Conservation (phyloP, 1,140 invertebrate genomes). For the Leptopilina clavipes region DNA sequence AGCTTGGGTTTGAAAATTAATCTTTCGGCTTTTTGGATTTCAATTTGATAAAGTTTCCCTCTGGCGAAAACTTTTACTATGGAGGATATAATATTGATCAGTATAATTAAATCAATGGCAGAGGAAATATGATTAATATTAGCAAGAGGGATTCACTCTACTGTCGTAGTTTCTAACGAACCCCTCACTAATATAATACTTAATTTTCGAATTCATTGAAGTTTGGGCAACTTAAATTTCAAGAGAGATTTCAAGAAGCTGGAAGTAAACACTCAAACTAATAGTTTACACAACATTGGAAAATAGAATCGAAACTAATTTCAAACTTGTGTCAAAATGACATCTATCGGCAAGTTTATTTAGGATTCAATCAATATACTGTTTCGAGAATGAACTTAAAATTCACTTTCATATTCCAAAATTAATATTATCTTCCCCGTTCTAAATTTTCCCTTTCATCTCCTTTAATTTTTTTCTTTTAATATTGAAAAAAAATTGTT, state of each 20-base stretch:
- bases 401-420: not conserved
- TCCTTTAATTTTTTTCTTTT: not conserved
- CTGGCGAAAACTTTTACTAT: too few species aligned
- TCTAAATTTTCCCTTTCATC: too few species aligned
- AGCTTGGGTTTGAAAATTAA: too few species aligned
- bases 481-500: too few species aligned
- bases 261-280: conserved; percentile 6
- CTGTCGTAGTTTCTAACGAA: not conserved
- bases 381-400: not conserved
- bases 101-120: conserved; percentile 2
- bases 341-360: not conserved
- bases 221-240: not conserved
- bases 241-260: not conserved
- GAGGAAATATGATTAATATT: not conserved
- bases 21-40: too few species aligned
- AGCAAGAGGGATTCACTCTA: conserved; percentile 15
- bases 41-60: too few species aligned
- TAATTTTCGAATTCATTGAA: conserved; percentile 11
- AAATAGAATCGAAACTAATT: conserved; percentile 24
- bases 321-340: not conserved
- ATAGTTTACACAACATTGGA: not conserved
- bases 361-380: not conserved
- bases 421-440: too few species aligned
- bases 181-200: not conserved
- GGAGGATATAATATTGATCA: not conserved